Evolutionary conservation across 2,113 vertebrate genomes (phyloP), one percentile per base, ranked within the genome.

Genomic region (Pseudopipra pipra): DNA sequence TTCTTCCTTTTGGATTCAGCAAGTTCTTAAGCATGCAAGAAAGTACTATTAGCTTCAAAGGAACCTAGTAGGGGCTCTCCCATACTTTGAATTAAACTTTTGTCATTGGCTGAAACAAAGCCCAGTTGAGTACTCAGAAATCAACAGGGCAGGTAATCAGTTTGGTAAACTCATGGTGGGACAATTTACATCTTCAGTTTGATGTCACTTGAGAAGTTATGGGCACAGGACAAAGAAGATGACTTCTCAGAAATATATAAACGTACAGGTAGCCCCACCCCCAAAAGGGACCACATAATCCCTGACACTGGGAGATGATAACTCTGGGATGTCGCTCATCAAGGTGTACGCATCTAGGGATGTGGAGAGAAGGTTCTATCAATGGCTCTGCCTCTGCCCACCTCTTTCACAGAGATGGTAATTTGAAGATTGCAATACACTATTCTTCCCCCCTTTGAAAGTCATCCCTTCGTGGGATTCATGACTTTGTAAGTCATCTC

Each of bases 61-160:
- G 31, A 84, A 65, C 5, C 28, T 52, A 25, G 16, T 20, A 82
- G 17, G 4, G 17, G 43, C 30, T 75, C 23, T 78, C 49, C 31
- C 19, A 44, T 54, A 28, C 22, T 85, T 79, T 56, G 13, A 56
- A 56, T 68, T 37, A 76, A 79, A 61, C 24, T 68, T 79, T 25
- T 28, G 46, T 61, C 3, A 22, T 46, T 81, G 12, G 2, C 30
- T 84, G 68, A 54, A 90, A 76, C 4, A 47, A 90, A 79, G 5
- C 10, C 24, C 22, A 2, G 0, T 9, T 1, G 3, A 65, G 8
- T 7, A 47, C 7, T 7, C 7, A 5, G 17, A 30, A 65, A 11
- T 12, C 2, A 9, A 33, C 11, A 59, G 30, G 14, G 63, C 62
- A 58, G 25, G 20, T 88, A 92, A 46, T 4, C 3, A 65, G 19